A percentile compares a stretch with the other conserved stretches of the same genome.
Conservation (phyloP, 1,140 invertebrate genomes). For the Chrysomallon squamiferum region DNA sequence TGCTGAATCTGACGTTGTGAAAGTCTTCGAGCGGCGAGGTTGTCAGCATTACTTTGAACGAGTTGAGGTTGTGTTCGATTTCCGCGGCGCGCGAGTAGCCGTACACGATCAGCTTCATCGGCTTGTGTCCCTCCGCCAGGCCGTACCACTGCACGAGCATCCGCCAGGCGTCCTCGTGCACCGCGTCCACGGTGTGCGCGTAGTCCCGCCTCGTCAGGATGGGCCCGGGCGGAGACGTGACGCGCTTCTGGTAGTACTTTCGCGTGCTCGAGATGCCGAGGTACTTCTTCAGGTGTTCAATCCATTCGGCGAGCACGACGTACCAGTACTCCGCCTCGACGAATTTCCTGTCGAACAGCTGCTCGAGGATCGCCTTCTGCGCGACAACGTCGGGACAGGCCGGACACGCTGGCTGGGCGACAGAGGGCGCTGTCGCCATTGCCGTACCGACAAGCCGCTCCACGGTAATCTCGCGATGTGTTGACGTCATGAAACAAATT, state of each 20-base stretch:
- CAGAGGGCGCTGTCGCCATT: background rate
- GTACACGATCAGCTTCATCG: constrained; percentile 57
- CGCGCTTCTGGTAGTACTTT: constrained; percentile 48
- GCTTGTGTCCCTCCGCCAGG: constrained; percentile 51
- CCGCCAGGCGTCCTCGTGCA: constrained; percentile 58
- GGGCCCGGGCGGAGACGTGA: constrained; percentile 44
- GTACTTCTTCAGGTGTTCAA: constrained; percentile 56
- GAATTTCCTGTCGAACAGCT: constrained; percentile 44
- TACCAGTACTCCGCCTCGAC: constrained; percentile 59
- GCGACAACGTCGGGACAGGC: constrained; percentile 46
- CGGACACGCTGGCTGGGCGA: constrained; percentile 6
- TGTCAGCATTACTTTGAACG: constrained; percentile 53
- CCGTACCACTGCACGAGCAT: constrained; percentile 57
- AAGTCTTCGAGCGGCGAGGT: constrained; percentile 50
- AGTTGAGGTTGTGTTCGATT: constrained; percentile 56
- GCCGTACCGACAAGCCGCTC: background rate
- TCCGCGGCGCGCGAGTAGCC: constrained; percentile 49
- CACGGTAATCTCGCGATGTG: background rate
- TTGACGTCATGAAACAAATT: constrained; percentile 3
- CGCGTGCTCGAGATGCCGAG: constrained; percentile 45
- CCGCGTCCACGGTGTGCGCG: constrained; percentile 54
- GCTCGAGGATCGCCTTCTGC: constrained; percentile 49
- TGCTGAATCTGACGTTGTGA: constrained; percentile 57
- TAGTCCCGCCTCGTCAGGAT: constrained; percentile 52
- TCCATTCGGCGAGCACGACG: constrained; percentile 55